Conservation (phyloP, 1,140 invertebrate genomes). For the Drosophila kikkawai region DNA sequence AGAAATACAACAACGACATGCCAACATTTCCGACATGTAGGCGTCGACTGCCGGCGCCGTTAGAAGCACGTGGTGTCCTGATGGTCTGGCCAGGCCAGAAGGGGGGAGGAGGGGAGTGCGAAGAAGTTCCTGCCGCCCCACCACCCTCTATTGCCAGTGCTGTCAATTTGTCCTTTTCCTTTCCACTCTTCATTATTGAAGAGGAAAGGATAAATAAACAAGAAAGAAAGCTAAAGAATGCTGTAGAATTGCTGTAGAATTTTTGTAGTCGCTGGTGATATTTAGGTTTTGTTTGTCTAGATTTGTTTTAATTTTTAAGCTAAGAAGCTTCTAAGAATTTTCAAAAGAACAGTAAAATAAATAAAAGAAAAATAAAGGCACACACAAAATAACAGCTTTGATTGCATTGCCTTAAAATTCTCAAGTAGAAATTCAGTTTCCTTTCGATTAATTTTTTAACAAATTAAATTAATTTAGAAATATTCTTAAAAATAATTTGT, state of each 20-base stretch:
- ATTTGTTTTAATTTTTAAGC: not conserved
- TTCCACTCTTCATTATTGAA: not conserved
- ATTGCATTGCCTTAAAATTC: not conserved
- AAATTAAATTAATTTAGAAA: no score
- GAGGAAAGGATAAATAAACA: not conserved
- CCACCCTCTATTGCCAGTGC: not conserved
- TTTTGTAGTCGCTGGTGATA: no score
- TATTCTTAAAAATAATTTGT: no score
- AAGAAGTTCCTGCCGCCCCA: not conserved
- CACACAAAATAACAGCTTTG: not conserved
- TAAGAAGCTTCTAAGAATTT: not conserved
- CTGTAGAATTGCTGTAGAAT: not conserved
- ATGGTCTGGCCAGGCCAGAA: not conserved
- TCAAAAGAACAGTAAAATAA: not conserved
- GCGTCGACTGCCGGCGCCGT: slow-evolving; percentile 79
- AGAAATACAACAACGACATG: slow-evolving; percentile 84
- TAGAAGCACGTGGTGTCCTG: slow-evolving; percentile 50
- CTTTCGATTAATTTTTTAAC: no score
- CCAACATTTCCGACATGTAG: slow-evolving; percentile 84
- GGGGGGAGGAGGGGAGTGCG: not conserved
- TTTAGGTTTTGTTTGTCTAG: not conserved
- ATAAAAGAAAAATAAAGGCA: not conserved
- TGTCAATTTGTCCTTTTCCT: slow-evolving; percentile 9
- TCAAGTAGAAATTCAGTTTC: not conserved
- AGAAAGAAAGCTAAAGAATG: not conserved